Percentiles rank a stretch among this genome's conserved stretches.
Conservation (phyloP, 2,888 invertebrate genomes). For the Xanthorhoe designata region DNA sequence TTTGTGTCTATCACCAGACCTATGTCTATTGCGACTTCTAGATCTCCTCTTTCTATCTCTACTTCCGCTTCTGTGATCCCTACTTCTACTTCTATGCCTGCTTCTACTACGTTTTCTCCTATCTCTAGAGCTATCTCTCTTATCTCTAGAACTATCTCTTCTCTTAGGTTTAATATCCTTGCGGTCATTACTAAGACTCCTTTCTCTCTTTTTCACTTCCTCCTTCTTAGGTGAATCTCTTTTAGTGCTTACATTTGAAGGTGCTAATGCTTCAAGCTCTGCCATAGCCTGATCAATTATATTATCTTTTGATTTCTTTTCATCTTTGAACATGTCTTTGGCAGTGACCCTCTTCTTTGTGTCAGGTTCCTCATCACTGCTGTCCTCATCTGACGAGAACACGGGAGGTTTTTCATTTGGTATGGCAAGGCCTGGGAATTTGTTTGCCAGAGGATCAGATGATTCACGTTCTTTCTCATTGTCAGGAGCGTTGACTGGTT, state of each 20-base stretch:
- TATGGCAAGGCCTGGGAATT: slow-evolving; percentile 93
- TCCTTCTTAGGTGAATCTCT: slow-evolving; percentile 50
- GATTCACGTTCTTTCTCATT: slow-evolving; percentile 52
- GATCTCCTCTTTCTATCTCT: slow-evolving; percentile 57
- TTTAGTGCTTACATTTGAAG: slow-evolving; percentile 77
- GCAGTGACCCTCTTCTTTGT: slow-evolving; percentile 68
- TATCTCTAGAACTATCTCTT: slow-evolving; percentile 62
- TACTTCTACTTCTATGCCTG: slow-evolving; percentile 52
- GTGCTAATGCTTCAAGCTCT: slow-evolving; percentile 93
- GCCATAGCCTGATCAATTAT: slow-evolving; percentile 94
- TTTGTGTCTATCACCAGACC: slow-evolving; percentile 41
- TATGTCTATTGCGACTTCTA: slow-evolving; percentile 50
- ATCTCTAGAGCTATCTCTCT: slow-evolving; percentile 61
- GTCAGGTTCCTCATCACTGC: slow-evolving; percentile 68
- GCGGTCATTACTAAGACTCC: slow-evolving; percentile 58
- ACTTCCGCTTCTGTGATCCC: slow-evolving; percentile 56
- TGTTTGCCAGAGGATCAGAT: slow-evolving; percentile 86
- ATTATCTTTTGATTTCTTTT: slow-evolving; percentile 69
- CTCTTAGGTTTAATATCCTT: slow-evolving; percentile 56
- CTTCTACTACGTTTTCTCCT: slow-evolving; percentile 57
- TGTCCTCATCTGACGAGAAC: slow-evolving; percentile 68
- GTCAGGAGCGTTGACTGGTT: slow-evolving; percentile 80
- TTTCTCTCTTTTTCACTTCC: slow-evolving; percentile 56
- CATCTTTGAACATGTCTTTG: slow-evolving; percentile 76
- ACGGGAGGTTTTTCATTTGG: slow-evolving; percentile 88